Evolutionary conservation across 2,113 vertebrate species (phyloP).

Genomic region (Xenopus borealis): DNA sequence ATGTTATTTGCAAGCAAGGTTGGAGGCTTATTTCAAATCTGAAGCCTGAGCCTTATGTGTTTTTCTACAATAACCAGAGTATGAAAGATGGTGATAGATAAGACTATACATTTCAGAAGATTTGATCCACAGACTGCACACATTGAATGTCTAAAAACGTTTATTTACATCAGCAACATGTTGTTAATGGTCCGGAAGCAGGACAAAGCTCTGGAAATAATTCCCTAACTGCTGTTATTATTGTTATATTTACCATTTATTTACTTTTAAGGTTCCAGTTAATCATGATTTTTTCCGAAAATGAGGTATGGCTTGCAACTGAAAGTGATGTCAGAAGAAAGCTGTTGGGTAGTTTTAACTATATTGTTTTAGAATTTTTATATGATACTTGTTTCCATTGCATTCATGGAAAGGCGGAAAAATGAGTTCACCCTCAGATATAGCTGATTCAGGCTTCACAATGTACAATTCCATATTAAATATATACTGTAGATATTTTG

Average conservation of each 20-base stretch:
- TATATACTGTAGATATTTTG: too few relatives aligned
- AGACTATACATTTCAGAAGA: slow-evolving; percentile 8
- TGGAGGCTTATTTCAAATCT: background rate
- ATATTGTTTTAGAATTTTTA: background rate
- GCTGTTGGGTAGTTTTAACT: slow-evolving; percentile 8
- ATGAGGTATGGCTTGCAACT: slow-evolving; percentile 20
- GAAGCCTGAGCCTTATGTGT: background rate
- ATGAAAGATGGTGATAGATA: slow-evolving; percentile 19
- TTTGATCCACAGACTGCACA: slow-evolving; percentile 7
- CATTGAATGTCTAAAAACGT: slow-evolving; percentile 17
- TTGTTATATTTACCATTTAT: slow-evolving; percentile 6
- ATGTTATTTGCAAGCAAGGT: background rate
- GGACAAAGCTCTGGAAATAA: slow-evolving; percentile 28
- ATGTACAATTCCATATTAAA: too few relatives aligned
- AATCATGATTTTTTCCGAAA: background rate
- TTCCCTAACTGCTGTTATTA: slow-evolving; percentile 13
- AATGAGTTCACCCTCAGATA: too few relatives aligned
- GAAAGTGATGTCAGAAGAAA: slow-evolving; percentile 12
- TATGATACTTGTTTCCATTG: too few relatives aligned
- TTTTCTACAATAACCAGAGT: slow-evolving; percentile 14
- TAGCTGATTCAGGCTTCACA: too few relatives aligned
- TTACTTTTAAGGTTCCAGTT: slow-evolving; percentile 27
- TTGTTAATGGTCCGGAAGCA: slow-evolving; percentile 12
- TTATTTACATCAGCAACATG: slow-evolving; percentile 36
- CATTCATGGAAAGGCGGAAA: too few relatives aligned